These are phyloP conservation scores for Meteorus sp. DNA, from an alignment of 1,140 invertebrate genomes.

Conservation along the genomic window DNA sequence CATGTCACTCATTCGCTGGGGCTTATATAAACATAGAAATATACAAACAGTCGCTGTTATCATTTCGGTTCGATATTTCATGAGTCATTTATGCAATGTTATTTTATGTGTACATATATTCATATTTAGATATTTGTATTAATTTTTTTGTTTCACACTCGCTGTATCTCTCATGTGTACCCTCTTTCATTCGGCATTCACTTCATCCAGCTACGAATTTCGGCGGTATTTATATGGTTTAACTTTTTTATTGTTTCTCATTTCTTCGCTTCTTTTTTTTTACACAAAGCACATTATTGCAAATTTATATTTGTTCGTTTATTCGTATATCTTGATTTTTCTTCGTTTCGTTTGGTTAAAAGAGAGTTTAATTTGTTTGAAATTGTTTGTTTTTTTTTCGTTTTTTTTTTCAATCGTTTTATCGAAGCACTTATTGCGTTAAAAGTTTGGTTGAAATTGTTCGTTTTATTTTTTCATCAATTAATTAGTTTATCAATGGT, in stretches of 20 bases:
- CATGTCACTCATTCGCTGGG: slow-evolving; percentile 35
- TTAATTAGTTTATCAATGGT: too few relatives aligned
- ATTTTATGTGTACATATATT: slow-evolving; percentile 8
- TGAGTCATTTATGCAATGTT: not conserved
- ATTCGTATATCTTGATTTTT: slow-evolving; percentile 3
- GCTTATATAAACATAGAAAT: slow-evolving; percentile 54
- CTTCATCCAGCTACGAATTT: slow-evolving; percentile 23
- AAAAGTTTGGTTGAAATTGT: slow-evolving; percentile 14
- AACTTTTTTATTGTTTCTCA: slow-evolving; percentile 30
- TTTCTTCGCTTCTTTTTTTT: slow-evolving; percentile 18
- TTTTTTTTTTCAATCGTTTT: slow-evolving; percentile 30
- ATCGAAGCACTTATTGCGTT: slow-evolving; percentile 45
- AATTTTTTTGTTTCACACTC: slow-evolving; percentile 21
- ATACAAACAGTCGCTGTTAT: slow-evolving; percentile 41
- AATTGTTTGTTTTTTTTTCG: too few relatives aligned
- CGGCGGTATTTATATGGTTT: too few relatives aligned
- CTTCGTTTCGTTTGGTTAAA: too few relatives aligned
- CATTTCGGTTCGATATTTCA: slow-evolving; percentile 22
- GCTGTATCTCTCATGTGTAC: too few relatives aligned
- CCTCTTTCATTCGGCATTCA: too few relatives aligned
- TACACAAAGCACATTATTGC: slow-evolving; percentile 40
- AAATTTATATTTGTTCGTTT: slow-evolving; percentile 31
- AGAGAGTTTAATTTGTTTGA: too few relatives aligned
- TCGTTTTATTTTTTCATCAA: not conserved
- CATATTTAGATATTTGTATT: slow-evolving; percentile 13